These are phyloP conservation scores for Scaptomyza montana DNA, from an alignment of 1,140 invertebrate species.

Conservation along the genomic window DNA sequence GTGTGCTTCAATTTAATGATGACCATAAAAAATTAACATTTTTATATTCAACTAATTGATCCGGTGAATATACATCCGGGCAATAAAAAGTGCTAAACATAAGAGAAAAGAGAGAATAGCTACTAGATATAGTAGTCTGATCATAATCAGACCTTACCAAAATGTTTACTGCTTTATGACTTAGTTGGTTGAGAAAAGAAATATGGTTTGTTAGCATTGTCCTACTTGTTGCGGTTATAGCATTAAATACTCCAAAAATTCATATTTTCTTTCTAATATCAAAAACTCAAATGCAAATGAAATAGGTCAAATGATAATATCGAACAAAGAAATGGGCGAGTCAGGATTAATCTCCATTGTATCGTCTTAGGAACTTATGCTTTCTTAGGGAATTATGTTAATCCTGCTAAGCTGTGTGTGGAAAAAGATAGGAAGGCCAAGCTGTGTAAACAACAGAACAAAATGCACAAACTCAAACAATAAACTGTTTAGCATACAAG, in stretches of 20 bases:
- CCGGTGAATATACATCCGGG: slow-evolving; percentile 60
- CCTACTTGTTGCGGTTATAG: too few species aligned
- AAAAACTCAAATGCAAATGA: slow-evolving; percentile 19
- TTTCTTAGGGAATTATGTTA: slow-evolving; percentile 51
- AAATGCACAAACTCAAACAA: background rate
- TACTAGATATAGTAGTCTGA: background rate
- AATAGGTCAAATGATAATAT: slow-evolving; percentile 53
- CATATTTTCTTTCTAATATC: too few species aligned
- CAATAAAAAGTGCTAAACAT: slow-evolving; percentile 45
- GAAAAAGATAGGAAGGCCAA: slow-evolving; percentile 7
- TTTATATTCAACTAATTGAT: slow-evolving; percentile 67
- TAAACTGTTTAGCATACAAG: too few species aligned
- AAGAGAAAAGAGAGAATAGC: background rate
- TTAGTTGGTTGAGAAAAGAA: too few species aligned
- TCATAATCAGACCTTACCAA: background rate
- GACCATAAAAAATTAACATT: slow-evolving; percentile 52
- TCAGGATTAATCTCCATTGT: slow-evolving; percentile 22
- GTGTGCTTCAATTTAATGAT: slow-evolving; percentile 52
- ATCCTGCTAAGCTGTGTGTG: slow-evolving; percentile 41
- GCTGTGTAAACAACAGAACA: background rate
- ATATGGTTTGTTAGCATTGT: too few species aligned
- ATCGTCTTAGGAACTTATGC: slow-evolving; percentile 52
- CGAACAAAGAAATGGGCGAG: slow-evolving; percentile 31
- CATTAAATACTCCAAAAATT: too few species aligned
- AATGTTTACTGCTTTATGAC: background rate